These are phyloP conservation scores for Micromys minutus DNA, from an alignment of 2,113 vertebrate species.

Conservation along the genomic window DNA sequence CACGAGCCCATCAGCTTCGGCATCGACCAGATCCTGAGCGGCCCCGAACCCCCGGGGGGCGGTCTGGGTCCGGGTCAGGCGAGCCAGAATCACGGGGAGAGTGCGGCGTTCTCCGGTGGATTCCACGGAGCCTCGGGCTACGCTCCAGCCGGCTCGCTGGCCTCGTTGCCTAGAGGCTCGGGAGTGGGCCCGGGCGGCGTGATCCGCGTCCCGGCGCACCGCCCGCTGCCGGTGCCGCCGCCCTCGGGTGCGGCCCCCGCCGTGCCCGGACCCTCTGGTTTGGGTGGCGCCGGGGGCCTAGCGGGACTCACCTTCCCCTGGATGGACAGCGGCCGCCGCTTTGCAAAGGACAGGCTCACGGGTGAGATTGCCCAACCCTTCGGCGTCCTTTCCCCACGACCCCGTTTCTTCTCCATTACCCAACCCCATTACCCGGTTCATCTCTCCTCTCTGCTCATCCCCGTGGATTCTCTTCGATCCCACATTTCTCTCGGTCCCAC, in stretches of 20 bases:
- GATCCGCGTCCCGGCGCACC: slow-evolving; percentile 92
- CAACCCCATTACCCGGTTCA: too few species aligned
- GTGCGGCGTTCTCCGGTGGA: slow-evolving; percentile 86
- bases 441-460: not conserved
- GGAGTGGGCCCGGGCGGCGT: slow-evolving; percentile 91
- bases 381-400: not conserved
- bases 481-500: not conserved
- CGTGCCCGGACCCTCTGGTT: slow-evolving; percentile 85
- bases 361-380: slow-evolving; percentile 85
- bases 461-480: not conserved
- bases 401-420: not conserved
- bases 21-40: slow-evolving; percentile 95
- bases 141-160: slow-evolving; percentile 90
- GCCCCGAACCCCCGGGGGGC: slow-evolving; percentile 86
- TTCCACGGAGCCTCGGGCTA: slow-evolving; percentile 90
- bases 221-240: slow-evolving; percentile 87
- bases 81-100: slow-evolving; percentile 86
- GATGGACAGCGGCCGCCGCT: slow-evolving; percentile 95
- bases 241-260: slow-evolving; percentile 82
- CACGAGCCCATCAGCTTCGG: slow-evolving; percentile 95
- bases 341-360: slow-evolving; percentile 94
- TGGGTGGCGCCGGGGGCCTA: slow-evolving; percentile 88
- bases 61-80: slow-evolving; percentile 87
- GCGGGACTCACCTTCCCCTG: slow-evolving; percentile 93
- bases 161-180: slow-evolving; percentile 91